Evolutionary conservation across 2,113 vertebrate genomes (phyloP).

Genomic region (Aegypius monachus): DNA sequence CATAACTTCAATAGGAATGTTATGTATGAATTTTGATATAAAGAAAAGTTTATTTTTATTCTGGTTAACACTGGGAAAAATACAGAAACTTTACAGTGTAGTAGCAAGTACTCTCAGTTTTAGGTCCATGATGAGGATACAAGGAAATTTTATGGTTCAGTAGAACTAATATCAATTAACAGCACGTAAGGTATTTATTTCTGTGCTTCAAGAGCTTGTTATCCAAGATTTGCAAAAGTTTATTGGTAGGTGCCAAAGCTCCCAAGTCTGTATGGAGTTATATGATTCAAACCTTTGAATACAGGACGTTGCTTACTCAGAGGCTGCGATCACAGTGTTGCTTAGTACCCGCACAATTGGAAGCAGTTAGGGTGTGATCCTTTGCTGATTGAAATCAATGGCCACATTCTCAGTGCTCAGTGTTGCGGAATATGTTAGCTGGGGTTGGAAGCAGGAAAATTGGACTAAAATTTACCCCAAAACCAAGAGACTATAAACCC

Average conservation of each 20-base stretch:
- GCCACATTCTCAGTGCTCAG: slow-evolving; percentile 25
- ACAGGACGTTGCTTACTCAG: not conserved
- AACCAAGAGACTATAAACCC: not conserved
- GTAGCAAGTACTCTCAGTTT: not conserved
- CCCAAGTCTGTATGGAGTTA: not conserved
- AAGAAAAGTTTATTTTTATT: not conserved
- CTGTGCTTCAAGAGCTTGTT: not conserved
- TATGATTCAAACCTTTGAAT: not conserved
- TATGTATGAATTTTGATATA: not conserved
- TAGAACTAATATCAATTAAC: not conserved
- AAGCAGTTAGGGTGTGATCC: slow-evolving; percentile 43
- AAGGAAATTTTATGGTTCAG: not conserved
- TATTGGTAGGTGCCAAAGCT: not conserved
- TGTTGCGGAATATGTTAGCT: not conserved
- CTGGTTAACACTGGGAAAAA: not conserved
- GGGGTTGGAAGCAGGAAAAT: not conserved
- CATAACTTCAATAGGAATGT: not conserved
- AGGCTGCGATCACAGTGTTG: not conserved
- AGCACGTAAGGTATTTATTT: not conserved
- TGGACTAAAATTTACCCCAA: not conserved
- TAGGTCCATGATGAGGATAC: not conserved
- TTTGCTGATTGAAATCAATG: slow-evolving; percentile 56
- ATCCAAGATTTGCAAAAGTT: not conserved
- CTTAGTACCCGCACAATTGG: slow-evolving; percentile 50
- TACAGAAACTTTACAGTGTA: not conserved